Percentiles rank a stretch among this genome's conserved stretches.
Evolutionary conservation across 2,113 vertebrate species (phyloP).

Genomic region (Cheirogaleus medius): DNA sequence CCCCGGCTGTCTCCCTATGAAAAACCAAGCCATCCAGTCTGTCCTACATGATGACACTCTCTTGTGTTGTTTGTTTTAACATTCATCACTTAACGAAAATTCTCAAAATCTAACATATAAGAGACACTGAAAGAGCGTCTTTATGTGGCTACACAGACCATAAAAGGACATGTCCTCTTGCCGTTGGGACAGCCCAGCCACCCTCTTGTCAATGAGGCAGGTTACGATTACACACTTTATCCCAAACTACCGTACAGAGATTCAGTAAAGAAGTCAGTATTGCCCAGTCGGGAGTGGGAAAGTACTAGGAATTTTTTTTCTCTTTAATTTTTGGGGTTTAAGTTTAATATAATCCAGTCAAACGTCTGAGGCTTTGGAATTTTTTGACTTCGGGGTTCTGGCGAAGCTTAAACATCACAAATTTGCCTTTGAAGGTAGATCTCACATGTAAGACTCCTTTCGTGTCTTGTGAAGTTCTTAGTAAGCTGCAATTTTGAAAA

Average conservation of each 20-base stretch:
- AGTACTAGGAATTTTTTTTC: background rate
- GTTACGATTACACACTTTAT: background rate
- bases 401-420: background rate
- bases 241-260: background rate
- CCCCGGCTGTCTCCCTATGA: background rate
- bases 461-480: background rate
- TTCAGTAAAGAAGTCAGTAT: background rate
- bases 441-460: background rate
- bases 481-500: background rate
- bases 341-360: conserved; percentile 5
- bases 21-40: background rate
- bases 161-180: background rate
- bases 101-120: background rate
- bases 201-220: background rate
- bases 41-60: background rate
- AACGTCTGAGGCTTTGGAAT: background rate
- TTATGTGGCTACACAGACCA: background rate
- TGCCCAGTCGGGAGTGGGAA: background rate
- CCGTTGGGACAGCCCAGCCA: background rate
- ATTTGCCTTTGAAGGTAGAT: background rate
- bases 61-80: background rate
- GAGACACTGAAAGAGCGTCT: background rate
- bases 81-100: background rate
- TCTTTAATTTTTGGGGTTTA: background rate
- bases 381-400: background rate